Base-by-base conservation (phyloP, 2,888 invertebrate species). In the Ypsolopha sequella region DNA sequence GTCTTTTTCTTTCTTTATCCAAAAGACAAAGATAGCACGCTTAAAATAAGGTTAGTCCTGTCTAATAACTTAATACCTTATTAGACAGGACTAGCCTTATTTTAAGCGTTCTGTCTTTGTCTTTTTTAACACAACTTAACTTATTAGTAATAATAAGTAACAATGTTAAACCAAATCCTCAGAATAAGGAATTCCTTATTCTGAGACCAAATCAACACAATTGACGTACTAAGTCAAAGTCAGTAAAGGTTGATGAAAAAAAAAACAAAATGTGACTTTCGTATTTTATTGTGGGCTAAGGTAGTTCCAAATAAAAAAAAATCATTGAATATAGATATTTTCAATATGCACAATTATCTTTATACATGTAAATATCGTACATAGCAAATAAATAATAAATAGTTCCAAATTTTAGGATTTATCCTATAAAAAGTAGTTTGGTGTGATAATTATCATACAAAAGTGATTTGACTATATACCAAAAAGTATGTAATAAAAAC, bases 321-420 rank as follows among this genome's bases (percentile, higher is more conserved):
- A 74, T 81, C 76, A 68, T 80, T 77, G 82, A 82, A 81, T 84
- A 82, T 82, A 84, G 81, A 81, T 73, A 75, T 39, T 80, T 81
- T 84, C 76, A 79, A 84, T 85, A 85, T 84, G 85, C 85, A 84
- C 84, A 85, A 76, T 84, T 81, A 85, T 80, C 80, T 85, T 85
- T 82, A 82, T 80, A 85, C 85, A 86, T 44, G 84, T 81, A 84
- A 85, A 81, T 85, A 85, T 80, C 79, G 82, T 81, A 85, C 81
- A 87, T 78, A 84, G 80, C 81, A 81, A 85, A 86, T 79, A 85
- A 86, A 85, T 82, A 85, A 84, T 85, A 85, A 84, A 84, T 81
- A 84, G 78, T 79, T 80, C 80, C 78, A 76, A 80, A 73, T 76
- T 78, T 76, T 71, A 74, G 75, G 79, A 78, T 78, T 78, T 73